These are phyloP conservation scores for Brachypalpus laphriformis DNA, from an alignment of 2,888 invertebrate genomes.

Conservation along the genomic window DNA sequence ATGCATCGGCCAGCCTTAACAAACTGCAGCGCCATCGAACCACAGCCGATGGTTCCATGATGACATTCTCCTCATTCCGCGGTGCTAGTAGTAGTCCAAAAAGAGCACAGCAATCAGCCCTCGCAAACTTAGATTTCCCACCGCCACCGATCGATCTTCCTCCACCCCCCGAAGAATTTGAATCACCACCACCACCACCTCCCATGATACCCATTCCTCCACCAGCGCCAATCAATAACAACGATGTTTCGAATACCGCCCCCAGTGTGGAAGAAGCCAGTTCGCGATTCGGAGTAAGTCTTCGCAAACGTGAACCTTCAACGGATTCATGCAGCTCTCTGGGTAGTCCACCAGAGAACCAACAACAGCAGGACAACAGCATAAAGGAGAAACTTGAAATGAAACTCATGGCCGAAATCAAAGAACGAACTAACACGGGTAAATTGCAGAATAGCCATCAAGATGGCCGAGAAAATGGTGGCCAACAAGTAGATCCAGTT, in stretches of 20 bases:
- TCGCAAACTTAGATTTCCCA: constrained; percentile 94
- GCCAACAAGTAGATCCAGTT: constrained; percentile 87
- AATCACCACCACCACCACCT: constrained; percentile 77
- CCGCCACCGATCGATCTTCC: constrained; percentile 92
- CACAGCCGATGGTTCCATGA: constrained; percentile 83
- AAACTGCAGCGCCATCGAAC: constrained; percentile 85
- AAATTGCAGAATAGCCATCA: constrained; percentile 83
- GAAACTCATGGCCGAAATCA: constrained; percentile 92
- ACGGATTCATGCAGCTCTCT: constrained; percentile 85
- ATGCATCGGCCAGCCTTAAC: constrained; percentile 85
- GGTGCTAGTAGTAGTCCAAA: constrained; percentile 89
- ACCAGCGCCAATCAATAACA: constrained; percentile 78
- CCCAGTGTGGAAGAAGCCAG: constrained; percentile 89
- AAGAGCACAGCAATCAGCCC: constrained; percentile 87
- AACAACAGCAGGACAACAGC: constrained; percentile 76
- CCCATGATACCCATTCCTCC: constrained; percentile 77
- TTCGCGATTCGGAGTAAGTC: constrained; percentile 88
- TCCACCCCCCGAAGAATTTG: constrained; percentile 89
- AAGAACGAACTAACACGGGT: constrained; percentile 89
- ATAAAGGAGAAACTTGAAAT: constrained; percentile 93
- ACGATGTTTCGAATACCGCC: constrained; percentile 86
- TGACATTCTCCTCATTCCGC: constrained; percentile 84
- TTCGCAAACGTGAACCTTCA: constrained; percentile 87
- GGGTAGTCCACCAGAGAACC: constrained; percentile 83
- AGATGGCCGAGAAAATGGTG: constrained; percentile 75